Evolutionary conservation across 2,797 vertebrate species (phyloP), one percentile per base, ranked within the genome.

Genomic region (Diceros bicornis): DNA sequence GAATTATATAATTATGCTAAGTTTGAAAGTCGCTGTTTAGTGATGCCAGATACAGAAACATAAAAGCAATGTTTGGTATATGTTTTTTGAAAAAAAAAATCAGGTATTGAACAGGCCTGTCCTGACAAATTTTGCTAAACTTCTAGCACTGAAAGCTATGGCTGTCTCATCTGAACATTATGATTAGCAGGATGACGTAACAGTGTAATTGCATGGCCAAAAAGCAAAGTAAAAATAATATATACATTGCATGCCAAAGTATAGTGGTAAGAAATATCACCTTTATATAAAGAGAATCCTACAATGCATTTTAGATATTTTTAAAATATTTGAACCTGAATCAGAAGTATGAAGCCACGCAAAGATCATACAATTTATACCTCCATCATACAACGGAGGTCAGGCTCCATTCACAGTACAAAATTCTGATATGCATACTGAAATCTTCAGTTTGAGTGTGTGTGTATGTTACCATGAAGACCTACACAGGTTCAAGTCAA

Each of bases 11-110:
- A 77, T 50, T 78, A 25, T 59, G 57, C 52, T 83, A 90, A 88
- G 59, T 78, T 66, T 89, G 59, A 81, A 92, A 93, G 75, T 55
- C 41, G 77, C 61, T 90, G 59, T 92, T 52, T 66, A 79, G 55
- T 55, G 34, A 69, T 68, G 71, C 71, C 88, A 74, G 55, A 96
- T 94, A 62, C 83, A 52, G 44, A 95, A 96, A 95, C 94, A 57
- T 14, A 50, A 96, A 89, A 75, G 17, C 50, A 97, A 78, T 4
- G 32, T 77, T 21, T 44, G 8, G n/a, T 55, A 9, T 50, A 34
- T 20, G 2, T 41, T 74, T 90, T 34, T 52, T 10, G 20, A 8
- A 17, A 20, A 3, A 32, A 57, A 69, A n/a, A 55, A 57, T 52
- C 8, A 61, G 55, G 55, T 71, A 61, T 34, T 72, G 29, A 84